phyloP scores from a whole-genome alignment of 2,888 invertebrate species.

The Leptinotarsa peninsularis region DNA sequence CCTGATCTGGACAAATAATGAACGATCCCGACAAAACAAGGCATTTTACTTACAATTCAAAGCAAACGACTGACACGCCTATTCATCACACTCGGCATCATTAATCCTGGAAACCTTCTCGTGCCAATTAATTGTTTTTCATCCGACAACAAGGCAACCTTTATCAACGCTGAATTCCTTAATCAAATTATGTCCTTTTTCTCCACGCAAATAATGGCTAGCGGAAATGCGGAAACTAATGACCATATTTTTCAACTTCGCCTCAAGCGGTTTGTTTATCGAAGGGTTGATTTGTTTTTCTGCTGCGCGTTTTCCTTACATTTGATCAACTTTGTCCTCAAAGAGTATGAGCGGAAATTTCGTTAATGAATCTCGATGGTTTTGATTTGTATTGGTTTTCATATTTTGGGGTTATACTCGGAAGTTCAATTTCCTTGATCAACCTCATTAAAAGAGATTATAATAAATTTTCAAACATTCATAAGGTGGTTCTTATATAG shows the following conservation, averaged over 20 bases:
- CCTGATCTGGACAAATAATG: not conserved
- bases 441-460: no score
- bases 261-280: not conserved
- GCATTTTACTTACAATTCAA: not conserved
- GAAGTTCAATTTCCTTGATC: no score
- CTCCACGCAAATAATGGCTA: not conserved
- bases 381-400: no score
- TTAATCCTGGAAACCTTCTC: not conserved
- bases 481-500: no score
- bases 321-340: not conserved
- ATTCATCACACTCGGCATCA: not conserved
- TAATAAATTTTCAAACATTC: no score
- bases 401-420: no score
- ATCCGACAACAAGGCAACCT: slow-evolving; percentile 4
- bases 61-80: not conserved
- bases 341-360: not conserved
- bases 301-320: not conserved
- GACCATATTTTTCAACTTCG: not conserved
- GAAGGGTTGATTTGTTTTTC: not conserved
- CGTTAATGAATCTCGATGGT: no score
- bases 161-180: slow-evolving; percentile 5
- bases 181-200: slow-evolving; percentile 13
- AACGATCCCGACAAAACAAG: not conserved
- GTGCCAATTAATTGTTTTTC: not conserved
- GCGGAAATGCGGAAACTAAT: not conserved